These are phyloP conservation scores for Bovichtus diacanthus DNA, from an alignment of 2,797 vertebrate species.

Conservation along the genomic window DNA sequence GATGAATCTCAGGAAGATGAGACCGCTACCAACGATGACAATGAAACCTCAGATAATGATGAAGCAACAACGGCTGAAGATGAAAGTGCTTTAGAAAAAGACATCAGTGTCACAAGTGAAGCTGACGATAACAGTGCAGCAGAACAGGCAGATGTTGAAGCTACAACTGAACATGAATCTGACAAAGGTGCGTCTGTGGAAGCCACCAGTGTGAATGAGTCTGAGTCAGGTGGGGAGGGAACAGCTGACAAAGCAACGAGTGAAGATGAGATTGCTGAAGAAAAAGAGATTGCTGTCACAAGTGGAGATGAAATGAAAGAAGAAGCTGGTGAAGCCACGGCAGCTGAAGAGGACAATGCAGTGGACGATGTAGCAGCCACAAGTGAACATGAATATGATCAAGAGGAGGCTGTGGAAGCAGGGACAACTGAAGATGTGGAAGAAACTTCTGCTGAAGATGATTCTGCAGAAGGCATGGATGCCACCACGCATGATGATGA, in stretches of 20 bases:
- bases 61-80: background rate
- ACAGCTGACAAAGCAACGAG: conserved; percentile 17
- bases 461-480: conserved; percentile 12
- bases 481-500: conserved; percentile 27
- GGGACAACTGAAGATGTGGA: conserved; percentile 2
- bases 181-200: conserved; percentile 46
- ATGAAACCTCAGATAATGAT: conserved; percentile 1
- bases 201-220: conserved; percentile 16
- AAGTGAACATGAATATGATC: conserved; percentile 17
- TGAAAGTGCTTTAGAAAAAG: conserved; percentile 10
- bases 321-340: background rate
- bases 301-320: conserved; percentile 29
- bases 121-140: conserved; percentile 24
- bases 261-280: conserved; percentile 24
- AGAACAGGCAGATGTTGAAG: conserved; percentile 38
- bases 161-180: conserved; percentile 43
- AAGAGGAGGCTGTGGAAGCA: background rate
- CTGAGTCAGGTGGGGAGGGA: conserved; percentile 20
- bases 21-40: background rate
- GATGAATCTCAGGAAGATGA: conserved; percentile 11
- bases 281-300: background rate
- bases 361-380: background rate
- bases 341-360: conserved; percentile 22
- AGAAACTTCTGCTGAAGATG: conserved; percentile 37
- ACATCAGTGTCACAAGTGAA: conserved; percentile 26